Percentiles rank a stretch among this genome's conserved stretches.
Conservation (phyloP, 2,797 vertebrate genomes). For the Menidia menidia region DNA sequence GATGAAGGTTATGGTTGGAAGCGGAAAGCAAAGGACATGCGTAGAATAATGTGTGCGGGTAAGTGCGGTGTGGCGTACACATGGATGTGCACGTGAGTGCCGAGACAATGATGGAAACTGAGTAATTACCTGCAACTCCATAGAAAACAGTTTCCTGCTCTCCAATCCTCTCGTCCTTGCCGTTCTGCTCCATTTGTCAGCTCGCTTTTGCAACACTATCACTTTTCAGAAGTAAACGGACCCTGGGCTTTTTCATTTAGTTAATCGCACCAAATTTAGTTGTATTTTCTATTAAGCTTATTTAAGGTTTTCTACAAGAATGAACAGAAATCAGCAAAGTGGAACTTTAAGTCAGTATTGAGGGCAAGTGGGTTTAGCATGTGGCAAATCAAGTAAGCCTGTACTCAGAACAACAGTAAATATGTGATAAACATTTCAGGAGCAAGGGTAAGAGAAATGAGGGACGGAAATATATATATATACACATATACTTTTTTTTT, state of each 20-base stretch:
- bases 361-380: background rate
- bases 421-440: background rate
- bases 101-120: constrained; percentile 26
- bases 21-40: constrained; percentile 37
- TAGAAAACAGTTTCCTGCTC: constrained; percentile 5
- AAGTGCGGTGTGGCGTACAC: background rate
- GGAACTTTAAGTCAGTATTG: background rate
- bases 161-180: background rate
- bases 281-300: background rate
- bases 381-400: background rate
- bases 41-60: constrained; percentile 13
- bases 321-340: background rate
- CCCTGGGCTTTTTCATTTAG: background rate
- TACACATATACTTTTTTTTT: no score
- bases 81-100: background rate
- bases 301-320: background rate
- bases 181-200: background rate
- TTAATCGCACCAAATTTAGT: background rate
- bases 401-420: background rate
- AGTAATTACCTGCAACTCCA: constrained; percentile 48
- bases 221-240: background rate
- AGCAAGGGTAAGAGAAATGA: background rate
- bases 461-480: no score
- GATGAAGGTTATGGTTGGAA: constrained; percentile 23
- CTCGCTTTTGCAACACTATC: background rate